phyloP scores from a whole-genome alignment of 2,797 vertebrate species.

The Hoplostethus atlanticus region DNA sequence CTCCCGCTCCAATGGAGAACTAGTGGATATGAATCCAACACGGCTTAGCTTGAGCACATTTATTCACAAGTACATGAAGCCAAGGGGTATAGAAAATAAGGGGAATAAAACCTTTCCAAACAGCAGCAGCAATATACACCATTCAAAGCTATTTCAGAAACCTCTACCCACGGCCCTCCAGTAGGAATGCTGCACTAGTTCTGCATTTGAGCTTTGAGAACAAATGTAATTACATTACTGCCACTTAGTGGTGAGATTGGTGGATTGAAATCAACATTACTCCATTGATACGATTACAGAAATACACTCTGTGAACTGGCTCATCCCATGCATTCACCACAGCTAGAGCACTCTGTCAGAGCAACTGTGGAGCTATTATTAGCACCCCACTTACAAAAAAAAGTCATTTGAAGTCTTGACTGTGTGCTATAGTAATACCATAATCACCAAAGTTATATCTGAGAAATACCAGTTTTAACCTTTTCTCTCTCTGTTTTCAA shows the following conservation, averaged over 20 bases:
- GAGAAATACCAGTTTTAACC: neutral
- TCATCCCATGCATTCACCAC: neutral
- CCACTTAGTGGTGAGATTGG: conserved; percentile 37
- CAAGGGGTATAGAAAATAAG: neutral
- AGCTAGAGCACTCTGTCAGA: neutral
- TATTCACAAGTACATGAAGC: neutral
- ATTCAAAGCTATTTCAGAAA: conserved; percentile 9
- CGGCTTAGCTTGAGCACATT: neutral
- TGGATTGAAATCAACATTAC: neutral
- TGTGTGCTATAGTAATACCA: no score
- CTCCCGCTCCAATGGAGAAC: neutral
- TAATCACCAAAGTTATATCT: no score
- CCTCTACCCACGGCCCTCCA: neutral
- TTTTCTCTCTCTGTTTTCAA: neutral
- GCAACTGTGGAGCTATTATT: no score
- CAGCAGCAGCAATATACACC: neutral
- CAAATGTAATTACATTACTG: conserved; percentile 34
- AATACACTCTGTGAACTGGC: neutral
- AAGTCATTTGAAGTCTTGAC: no score
- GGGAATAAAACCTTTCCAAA: conserved; percentile 1
- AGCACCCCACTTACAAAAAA: no score
- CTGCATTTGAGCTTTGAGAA: conserved; percentile 4
- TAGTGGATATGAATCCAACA: neutral
- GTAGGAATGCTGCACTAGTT: conserved; percentile 3
- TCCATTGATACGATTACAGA: neutral